Evolutionary conservation across 2,888 invertebrate species (phyloP), one percentile per base, ranked within the genome.

Genomic region (Auanema freiburgensis): DNA sequence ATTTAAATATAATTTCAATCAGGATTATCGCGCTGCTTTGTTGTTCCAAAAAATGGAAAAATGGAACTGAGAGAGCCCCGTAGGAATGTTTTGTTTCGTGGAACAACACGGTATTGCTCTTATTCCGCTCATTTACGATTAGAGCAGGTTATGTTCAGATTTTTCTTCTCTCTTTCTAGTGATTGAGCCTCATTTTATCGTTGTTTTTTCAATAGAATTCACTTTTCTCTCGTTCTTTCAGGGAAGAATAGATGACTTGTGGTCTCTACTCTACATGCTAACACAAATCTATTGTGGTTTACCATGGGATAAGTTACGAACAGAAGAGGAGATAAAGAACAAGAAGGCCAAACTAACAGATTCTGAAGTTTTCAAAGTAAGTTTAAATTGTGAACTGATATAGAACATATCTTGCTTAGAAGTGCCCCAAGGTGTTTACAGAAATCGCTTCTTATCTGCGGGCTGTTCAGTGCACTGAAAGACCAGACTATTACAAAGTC

Each of bases 401-500:
- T 33, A 8, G 8, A 33, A 33, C 33, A 33, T 33, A 33, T 33
- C 33, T 5, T 33, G 33, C 8, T 33, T 33, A 33, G 33, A 33
- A 58, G 18, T 75, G 72, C 52, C 74, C 74, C 2, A 54, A 59
- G 40, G 74, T 69, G 55, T 72, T 72, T 33, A 25, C 53, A 10
- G 61, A 66, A 16, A 67, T 76, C 46, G 57, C 69, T 59, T 64
- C 64, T 18, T 74, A 76, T 42, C 56, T 76, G 51, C 52, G 70
- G 11, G 56, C 64, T 4, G 44, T 73, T n/a, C 54, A 59, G 44
- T 76, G 63, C 62, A 63, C 56, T 23, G 43, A 40, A 40, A 63
- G 76, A 5, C 76, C 76, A 3, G 70, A 72, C 61, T 74, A 74
- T 53, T 66, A 59, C 25, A 57, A 65, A 41, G 46, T 74, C 21